phyloP scores from a whole-genome alignment of 2,888 invertebrate genomes.

The Altica lythri region DNA sequence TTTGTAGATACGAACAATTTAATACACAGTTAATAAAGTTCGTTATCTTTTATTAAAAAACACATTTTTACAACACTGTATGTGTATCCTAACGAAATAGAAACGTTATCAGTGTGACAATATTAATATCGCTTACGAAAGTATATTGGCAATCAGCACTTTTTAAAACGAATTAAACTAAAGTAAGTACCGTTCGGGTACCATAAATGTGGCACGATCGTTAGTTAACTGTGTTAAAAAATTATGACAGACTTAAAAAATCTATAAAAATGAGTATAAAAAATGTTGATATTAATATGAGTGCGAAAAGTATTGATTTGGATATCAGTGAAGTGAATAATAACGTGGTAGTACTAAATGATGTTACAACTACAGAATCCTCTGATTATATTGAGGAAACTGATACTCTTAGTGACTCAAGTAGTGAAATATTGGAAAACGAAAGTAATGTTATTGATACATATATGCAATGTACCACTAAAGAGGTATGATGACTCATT shows the following conservation, averaged over 20 bases:
- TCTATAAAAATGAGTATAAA: background rate
- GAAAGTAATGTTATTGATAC: slow-evolving; percentile 48
- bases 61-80: slow-evolving; percentile 1
- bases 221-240: no score
- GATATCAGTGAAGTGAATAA: slow-evolving; percentile 15
- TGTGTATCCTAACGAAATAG: slow-evolving; percentile 8
- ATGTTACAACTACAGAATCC: slow-evolving; percentile 41
- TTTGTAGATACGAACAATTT: no score
- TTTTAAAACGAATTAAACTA: slow-evolving; percentile 5
- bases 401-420: slow-evolving; percentile 17
- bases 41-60: no score
- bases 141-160: slow-evolving; percentile 25
- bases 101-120: slow-evolving; percentile 25
- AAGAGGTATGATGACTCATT: slow-evolving; percentile 50
- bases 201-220: no score
- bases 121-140: slow-evolving; percentile 20
- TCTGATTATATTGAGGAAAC: slow-evolving; percentile 37
- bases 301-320: background rate
- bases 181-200: background rate
- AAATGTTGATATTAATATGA: background rate
- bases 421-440: slow-evolving; percentile 24
- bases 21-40: no score
- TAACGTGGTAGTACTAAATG: slow-evolving; percentile 28
- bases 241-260: no score
- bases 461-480: slow-evolving; percentile 48